Evolutionary conservation across 2,113 vertebrate genomes (phyloP), one percentile per base, ranked within the genome.

Genomic region (Aptenodytes patagonicus): DNA sequence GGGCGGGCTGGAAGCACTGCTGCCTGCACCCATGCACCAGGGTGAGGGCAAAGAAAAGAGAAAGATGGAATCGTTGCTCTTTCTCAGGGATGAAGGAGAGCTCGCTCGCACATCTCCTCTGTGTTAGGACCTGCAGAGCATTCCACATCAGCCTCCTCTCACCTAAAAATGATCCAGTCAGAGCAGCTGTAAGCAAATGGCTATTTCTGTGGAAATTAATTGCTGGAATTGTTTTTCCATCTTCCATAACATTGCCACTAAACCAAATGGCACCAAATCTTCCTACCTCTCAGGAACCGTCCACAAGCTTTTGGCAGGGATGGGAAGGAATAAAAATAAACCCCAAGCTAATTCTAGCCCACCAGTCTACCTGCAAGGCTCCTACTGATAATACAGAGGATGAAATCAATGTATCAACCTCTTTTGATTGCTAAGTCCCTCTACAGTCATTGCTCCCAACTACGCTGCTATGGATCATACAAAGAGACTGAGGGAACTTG

Each of bases 31-130:
- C n/a, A 13, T 1, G 4, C 11, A 18, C 2, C 22, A 4, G 54
- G 15, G 5, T 4, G 13, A 73, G 44, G 31, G 11, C 34, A 82
- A 42, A 49, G 54, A 3, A 36, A 81, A 80, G 19, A 24, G 52
- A 51, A 52, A 69, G 6, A 5, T 7, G 26, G 24, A 26, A 11
- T 44, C 3, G 0, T 3, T 73, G 8, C 9, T 72, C n/a, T 17
- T 76, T 17, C 76, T 55, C 44, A 51, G 49, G 20, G 32, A 38
- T 8, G 17, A 36, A 62, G 31, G 11, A 69, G 29, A 73, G 9
- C 40, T 82, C 3, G 0, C 7, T 46, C 0, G 0, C 73, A 42
- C 29, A n/a, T 24, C 25, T 86, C 29, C 36, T 36, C 49, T 54
- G 24, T 38, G 13, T n/a, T 20, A 60, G 49, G 60, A 52, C 13